Base-by-base conservation (phyloP, 2,888 invertebrate species). In the Creontiades dilutus region DNA sequence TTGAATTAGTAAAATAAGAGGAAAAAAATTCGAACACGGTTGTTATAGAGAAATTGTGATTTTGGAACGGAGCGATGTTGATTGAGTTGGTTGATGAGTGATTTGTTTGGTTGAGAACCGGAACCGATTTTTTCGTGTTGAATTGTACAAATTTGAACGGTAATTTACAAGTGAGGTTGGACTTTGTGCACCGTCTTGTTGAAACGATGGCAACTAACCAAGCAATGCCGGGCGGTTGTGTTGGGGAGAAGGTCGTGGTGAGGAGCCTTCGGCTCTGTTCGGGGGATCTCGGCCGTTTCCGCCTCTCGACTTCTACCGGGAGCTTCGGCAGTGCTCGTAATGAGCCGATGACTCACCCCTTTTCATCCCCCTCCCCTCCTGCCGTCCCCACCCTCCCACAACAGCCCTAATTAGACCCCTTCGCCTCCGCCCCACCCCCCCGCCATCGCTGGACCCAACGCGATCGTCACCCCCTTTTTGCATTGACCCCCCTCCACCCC, bases 331-430 rank as follows among this genome's bases (percentile, higher is more conserved):
- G 57, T 13, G 80, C 27, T 88, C 88, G 88, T 88, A 88, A 88
- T 88, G 88, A 88, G 88, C 88, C 88, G 88, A 61, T 88, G 88
- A 88, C 88, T 88, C 88, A 88, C 88, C 88, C 76, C 55, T 52
- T 48, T 75, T 23, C 48, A 27, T 55, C 88, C 78, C 52, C 87
- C 19, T n/a, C n/a, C 13, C 28, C 82, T 13, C 14, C 12, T 2
- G 13, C 23, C 61, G 55, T 16, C 85, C 57, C 37, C n/a, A n/a
- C n/a, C n/a, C n/a, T n/a, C 80, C 78, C 16, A 55, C 85, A 61
- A 61, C 85, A 55, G 85, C 37, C 52, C 76, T 88, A 88, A 88
- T 88, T 88, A 88, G 75, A 86, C 61, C n/a, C 88, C 76, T 48
- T 76, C n/a, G 2, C 68, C 76, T 48, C 86, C n/a, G n/a, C 85